Percentiles rank a stretch among this genome's conserved stretches.
Evolutionary conservation across 2,113 vertebrate species (phyloP).

Genomic region (Calcarius ornatus): DNA sequence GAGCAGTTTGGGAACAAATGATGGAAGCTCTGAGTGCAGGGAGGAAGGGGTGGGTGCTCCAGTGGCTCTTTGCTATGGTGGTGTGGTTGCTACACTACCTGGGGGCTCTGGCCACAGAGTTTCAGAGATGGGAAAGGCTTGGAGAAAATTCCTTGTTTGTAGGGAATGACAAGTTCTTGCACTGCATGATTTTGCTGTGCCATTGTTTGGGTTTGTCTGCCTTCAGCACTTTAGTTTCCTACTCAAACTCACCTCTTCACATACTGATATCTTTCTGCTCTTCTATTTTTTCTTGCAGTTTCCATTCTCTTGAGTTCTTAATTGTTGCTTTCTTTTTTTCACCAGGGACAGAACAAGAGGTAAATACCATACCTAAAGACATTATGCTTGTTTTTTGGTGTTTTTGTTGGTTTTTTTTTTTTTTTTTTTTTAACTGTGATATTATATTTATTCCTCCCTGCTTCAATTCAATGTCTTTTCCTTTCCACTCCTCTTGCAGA

Average conservation of each 20-base stretch:
- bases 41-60: background rate
- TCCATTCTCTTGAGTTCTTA: background rate
- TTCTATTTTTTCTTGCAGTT: background rate
- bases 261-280: background rate
- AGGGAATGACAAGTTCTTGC: background rate
- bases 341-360: background rate
- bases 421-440: background rate
- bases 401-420: no score
- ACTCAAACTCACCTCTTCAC: background rate
- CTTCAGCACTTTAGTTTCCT: background rate
- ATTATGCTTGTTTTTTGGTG: accelerated
- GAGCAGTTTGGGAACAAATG: background rate
- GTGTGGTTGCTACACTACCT: accelerated
- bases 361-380: background rate
- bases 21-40: background rate
- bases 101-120: background rate
- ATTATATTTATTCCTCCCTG: background rate
- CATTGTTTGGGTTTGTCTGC: background rate
- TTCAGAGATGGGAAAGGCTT: background rate
- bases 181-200: background rate
- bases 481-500: background rate
- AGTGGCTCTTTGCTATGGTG: accelerated
- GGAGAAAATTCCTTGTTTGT: background rate
- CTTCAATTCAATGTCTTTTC: background rate
- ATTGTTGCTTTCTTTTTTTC: background rate